These are phyloP conservation scores for Picathartes gymnocephalus DNA, from an alignment of 2,113 vertebrate species.

Conservation along the genomic window DNA sequence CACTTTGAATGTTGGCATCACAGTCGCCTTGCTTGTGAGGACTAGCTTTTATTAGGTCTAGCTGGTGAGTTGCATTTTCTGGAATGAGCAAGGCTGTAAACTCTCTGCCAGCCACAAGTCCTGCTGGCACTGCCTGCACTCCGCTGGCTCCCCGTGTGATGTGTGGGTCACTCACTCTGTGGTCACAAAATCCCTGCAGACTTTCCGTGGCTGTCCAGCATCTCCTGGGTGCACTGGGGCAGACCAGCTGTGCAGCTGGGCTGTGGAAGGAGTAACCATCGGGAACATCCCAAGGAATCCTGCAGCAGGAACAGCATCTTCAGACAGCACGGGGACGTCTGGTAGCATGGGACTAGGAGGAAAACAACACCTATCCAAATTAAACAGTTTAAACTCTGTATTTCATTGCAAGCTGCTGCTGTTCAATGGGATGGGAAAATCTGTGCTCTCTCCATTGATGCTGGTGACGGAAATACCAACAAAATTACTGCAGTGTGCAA, in stretches of 20 bases:
- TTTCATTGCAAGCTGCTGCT: background rate
- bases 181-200: background rate
- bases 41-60: background rate
- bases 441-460: background rate
- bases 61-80: background rate
- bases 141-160: background rate
- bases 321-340: accelerated
- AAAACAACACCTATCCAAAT: background rate
- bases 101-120: background rate
- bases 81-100: background rate
- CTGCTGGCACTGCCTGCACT: background rate
- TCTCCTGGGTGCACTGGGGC: background rate
- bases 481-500: background rate
- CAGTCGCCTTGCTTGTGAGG: background rate
- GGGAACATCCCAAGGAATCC: background rate
- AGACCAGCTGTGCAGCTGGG: background rate
- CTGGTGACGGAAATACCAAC: background rate
- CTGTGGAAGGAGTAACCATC: background rate
- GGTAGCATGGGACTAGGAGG: background rate
- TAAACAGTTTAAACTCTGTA: background rate
- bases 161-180: background rate
- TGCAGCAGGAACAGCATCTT: background rate
- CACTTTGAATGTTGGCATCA: background rate
- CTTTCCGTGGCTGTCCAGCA: accelerated
- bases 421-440: background rate